phyloP scores from a whole-genome alignment of 2,113 vertebrate genomes.

The Amphilophus citrinellus region DNA sequence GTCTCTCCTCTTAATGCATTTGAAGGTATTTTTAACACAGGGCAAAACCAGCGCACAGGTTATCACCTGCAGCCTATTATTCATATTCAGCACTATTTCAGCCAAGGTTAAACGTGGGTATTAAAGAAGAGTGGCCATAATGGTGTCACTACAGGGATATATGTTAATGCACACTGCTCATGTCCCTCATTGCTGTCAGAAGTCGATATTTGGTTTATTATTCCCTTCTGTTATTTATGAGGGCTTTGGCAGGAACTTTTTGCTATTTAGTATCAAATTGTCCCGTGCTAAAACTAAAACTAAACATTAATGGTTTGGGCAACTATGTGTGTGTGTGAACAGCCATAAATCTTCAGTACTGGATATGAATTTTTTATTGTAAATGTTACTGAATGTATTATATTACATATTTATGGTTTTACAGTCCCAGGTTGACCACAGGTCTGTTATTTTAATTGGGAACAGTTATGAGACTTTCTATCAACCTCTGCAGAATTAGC shows the following conservation, averaged over 20 bases:
- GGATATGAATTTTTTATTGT: not conserved
- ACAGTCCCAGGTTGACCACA: slow-evolving; percentile 29
- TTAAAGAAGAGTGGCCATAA: slow-evolving; percentile 61
- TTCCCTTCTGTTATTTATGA: slow-evolving; percentile 19
- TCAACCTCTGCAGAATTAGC: slow-evolving; percentile 36
- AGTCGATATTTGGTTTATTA: slow-evolving; percentile 20
- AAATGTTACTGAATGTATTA: not conserved
- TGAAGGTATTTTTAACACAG: slow-evolving; percentile 65
- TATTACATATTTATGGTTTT: not conserved
- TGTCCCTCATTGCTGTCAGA: slow-evolving; percentile 51
- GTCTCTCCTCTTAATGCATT: slow-evolving; percentile 47
- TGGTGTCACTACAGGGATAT: slow-evolving; percentile 57
- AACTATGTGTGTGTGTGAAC: slow-evolving; percentile 14
- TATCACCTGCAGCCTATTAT: slow-evolving; percentile 57
- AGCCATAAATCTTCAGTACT: not conserved
- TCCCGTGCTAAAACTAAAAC: not conserved
- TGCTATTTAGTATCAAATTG: slow-evolving; percentile 25
- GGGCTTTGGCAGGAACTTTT: slow-evolving; percentile 35
- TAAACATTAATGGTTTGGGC: slow-evolving; percentile 16
- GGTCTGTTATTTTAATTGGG: slow-evolving; percentile 62
- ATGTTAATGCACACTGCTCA: slow-evolving; percentile 55
- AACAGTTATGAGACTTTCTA: slow-evolving; percentile 53
- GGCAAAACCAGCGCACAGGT: slow-evolving; percentile 42
- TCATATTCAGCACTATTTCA: slow-evolving; percentile 64
- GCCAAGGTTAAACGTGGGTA: slow-evolving; percentile 69